Evolutionary conservation across 1,140 invertebrate genomes (phyloP).

Genomic region (Hypsibius dujardini): DNA sequence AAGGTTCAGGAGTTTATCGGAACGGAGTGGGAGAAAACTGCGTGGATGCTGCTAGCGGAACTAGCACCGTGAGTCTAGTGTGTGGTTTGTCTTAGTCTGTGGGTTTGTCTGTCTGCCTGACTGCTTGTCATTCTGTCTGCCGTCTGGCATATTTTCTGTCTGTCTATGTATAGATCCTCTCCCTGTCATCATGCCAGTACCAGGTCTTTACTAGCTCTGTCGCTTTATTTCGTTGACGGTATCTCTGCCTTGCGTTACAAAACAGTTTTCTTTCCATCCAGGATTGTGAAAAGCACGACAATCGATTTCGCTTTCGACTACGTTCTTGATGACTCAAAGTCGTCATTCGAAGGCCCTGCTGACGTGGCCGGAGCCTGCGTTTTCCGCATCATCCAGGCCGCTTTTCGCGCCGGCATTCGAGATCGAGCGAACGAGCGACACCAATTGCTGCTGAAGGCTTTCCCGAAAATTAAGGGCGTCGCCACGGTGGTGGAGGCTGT

Average conservation of each 20-base stretch:
- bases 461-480: background rate
- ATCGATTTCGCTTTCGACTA: background rate
- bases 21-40: background rate
- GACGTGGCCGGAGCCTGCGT: background rate
- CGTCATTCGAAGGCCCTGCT: no score
- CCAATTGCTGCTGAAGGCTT: background rate
- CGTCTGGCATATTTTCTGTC: no score
- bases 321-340: no score
- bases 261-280: background rate
- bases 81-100: no score
- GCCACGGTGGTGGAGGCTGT: constrained; percentile 6
- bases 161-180: no score
- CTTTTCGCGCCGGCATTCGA: background rate
- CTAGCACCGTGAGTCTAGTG: background rate
- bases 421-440: background rate
- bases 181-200: no score
- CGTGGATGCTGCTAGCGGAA: background rate
- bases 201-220: no score
- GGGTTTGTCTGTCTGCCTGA: no score
- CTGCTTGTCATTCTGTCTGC: no score
- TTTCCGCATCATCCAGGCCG: constrained; percentile 3
- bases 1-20: background rate
- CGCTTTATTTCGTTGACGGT: no score
- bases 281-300: background rate
- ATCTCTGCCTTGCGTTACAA: no score